Percentiles rank a stretch among this genome's conserved stretches.
phyloP scores from a whole-genome alignment of 2,113 vertebrate species.

The Rhineura floridana region DNA sequence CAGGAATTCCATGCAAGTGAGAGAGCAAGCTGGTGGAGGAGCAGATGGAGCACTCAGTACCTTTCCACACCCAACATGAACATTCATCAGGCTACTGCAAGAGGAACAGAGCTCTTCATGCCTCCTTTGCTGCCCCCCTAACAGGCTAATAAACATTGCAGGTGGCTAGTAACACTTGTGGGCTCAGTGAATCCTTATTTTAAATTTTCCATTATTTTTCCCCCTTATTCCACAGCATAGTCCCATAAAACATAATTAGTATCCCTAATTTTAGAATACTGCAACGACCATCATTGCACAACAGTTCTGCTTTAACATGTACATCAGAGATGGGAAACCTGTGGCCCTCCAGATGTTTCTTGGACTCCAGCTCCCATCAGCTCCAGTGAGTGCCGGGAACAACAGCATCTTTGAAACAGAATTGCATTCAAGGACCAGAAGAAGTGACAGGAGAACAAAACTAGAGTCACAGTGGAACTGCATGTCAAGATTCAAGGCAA shows the following conservation, averaged over 20 bases:
- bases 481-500: not conserved
- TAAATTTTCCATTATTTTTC: not conserved
- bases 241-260: not conserved
- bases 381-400: not conserved
- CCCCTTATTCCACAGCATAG: not conserved
- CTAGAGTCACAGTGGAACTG: not conserved
- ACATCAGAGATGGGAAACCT: not conserved
- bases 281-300: not conserved
- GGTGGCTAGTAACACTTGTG: not conserved
- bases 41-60: not conserved
- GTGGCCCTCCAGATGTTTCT: not conserved
- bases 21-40: not conserved
- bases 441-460: not conserved
- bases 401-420: not conserved
- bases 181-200: not conserved
- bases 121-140: not conserved
- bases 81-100: too few relatives aligned
- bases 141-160: not conserved
- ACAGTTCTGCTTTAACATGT: not conserved
- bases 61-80: not conserved
- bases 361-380: too few relatives aligned
- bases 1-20: not conserved
- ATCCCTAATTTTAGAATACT: not conserved
- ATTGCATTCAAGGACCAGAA: not conserved
- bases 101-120: not conserved